These are phyloP conservation scores for Fissipunctia ypsillon DNA, from an alignment of 2,888 invertebrate species.

Conservation along the genomic window DNA sequence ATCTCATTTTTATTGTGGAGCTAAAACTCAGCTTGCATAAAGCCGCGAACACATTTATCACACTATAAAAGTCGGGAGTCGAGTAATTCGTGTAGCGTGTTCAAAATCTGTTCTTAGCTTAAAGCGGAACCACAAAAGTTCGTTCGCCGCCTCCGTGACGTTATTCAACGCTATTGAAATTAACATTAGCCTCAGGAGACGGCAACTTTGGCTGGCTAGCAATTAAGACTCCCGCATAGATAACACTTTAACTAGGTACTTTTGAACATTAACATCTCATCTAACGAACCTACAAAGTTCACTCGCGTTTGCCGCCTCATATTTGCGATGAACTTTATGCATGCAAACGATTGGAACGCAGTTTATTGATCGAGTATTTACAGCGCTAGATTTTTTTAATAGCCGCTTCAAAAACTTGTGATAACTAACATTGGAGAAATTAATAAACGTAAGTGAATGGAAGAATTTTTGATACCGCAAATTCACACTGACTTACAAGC, in stretches of 20 bases:
- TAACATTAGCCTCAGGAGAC: constrained; percentile 63
- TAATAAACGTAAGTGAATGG: too few species aligned
- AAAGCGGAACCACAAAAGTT: constrained; percentile 39
- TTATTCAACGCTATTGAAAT: constrained; percentile 62
- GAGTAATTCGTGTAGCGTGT: constrained; percentile 33
- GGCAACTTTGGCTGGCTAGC: constrained; percentile 62
- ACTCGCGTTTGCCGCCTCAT: constrained; percentile 16
- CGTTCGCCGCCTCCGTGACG: constrained; percentile 25
- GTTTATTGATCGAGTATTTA: neutral
- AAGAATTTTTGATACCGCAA: neutral
- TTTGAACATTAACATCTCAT: constrained; percentile 74
- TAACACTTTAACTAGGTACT: constrained; percentile 76
- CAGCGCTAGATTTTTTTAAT: neutral
- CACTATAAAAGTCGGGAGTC: constrained; percentile 13
- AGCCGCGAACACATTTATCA: constrained; percentile 27
- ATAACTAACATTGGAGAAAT: neutral
- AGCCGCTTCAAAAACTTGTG: neutral
- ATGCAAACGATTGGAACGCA: neutral
- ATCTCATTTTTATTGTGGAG: constrained; percentile 24
- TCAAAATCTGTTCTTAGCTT: constrained; percentile 32
- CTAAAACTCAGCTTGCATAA: neutral
- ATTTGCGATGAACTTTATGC: constrained; percentile 38
- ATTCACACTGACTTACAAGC: too few species aligned
- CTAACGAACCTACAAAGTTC: constrained; percentile 63
- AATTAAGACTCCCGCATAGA: constrained; percentile 65